Base-by-base conservation (phyloP, 2,797 vertebrate genomes). In the Diceros bicornis region DNA sequence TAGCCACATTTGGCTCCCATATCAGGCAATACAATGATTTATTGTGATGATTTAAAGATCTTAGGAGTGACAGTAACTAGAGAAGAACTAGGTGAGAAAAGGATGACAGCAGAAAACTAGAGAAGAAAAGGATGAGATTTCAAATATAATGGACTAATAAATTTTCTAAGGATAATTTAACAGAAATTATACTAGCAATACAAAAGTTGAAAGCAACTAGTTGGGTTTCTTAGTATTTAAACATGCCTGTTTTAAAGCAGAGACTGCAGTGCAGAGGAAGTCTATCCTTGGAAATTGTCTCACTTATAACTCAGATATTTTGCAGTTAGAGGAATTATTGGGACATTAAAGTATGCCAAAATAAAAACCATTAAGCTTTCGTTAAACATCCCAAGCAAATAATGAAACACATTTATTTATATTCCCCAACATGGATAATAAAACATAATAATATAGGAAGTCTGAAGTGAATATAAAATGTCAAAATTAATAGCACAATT, bases 401-500 rank as follows among this genome's bases (percentile, higher is more conserved):
- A 91, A 86, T 92, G 72, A 96, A 95, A 87, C 18, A 87, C 18
- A 25, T 82, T 95, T 85, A 91, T 79, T 88, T 81, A 95, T 89
- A 94, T 84, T 89, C 34, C 94, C 2, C 52, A 94, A 44, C 7
- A 79, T 59, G 6, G 29, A 77, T 92, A 94, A 96, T 88, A 96
- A 96, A 95, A 83, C 12, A 89, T 29, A 68, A n/a, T 6, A 78
- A 92, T 68, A 89, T 17, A 74, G 29, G 57, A 57, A 34, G 21
- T 86, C 32, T 95, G 68, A 85, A 93, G 17, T 94, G 62, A 94
- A 91, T 89, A 93, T 93, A 96, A 91, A 94, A 85, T 84, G 18
- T 88, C 68, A 95, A 93, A 89, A 88, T 93, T 87, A 96, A 96
- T 74, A 92, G 47, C 52, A 88, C 3, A 93, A 62, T 66, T 78